Conservation (phyloP, 2,797 vertebrate species). For the Chrysocyon brachyurus region DNA sequence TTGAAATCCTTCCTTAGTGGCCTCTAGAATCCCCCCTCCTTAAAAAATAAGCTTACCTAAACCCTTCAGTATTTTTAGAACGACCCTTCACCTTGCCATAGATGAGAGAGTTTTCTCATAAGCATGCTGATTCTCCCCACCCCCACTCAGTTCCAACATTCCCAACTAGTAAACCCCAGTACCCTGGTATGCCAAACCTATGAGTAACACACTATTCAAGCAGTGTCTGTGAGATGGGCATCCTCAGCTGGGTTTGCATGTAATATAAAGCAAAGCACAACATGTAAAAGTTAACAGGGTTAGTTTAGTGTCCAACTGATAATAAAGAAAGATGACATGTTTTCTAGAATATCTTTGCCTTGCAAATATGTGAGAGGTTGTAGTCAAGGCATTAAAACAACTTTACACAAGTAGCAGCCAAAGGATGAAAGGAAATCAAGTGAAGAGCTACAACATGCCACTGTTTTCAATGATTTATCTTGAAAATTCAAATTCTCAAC, state of each 20-base stretch:
- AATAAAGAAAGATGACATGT: background rate
- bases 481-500: slow-evolving; percentile 39
- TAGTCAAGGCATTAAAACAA: background rate
- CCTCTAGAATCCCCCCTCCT: background rate
- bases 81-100: background rate
- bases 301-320: background rate
- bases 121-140: background rate
- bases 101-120: background rate
- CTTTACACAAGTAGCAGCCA: slow-evolving; percentile 21
- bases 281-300: background rate
- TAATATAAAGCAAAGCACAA: background rate
- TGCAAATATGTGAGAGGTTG: background rate
- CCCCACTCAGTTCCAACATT: background rate
- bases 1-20: background rate
- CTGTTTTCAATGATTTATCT: slow-evolving; percentile 1
- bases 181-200: background rate
- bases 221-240: background rate
- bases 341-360: slow-evolving; percentile 14
- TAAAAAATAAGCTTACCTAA: slow-evolving; percentile 34
- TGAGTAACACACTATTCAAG: background rate
- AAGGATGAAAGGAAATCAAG: slow-evolving; percentile 5
- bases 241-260: background rate
- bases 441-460: background rate
- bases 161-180: background rate
- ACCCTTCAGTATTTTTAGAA: background rate